phyloP scores from a whole-genome alignment of 2,888 invertebrate genomes.

The Tuberolachnus salignus region DNA sequence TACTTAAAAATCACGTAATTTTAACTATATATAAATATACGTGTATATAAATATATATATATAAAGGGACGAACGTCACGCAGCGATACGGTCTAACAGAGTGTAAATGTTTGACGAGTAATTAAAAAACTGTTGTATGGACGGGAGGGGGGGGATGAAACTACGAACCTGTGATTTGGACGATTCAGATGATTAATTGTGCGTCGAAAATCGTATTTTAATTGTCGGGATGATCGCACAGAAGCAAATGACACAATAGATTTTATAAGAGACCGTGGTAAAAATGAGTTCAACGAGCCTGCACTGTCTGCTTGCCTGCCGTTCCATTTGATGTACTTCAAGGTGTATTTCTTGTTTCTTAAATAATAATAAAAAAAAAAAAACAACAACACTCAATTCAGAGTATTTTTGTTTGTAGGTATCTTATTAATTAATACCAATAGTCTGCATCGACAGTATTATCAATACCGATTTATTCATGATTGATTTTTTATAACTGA shows the following conservation, averaged over 20 bases:
- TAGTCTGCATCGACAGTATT: background rate
- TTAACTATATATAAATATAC: no score
- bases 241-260: slow-evolving; percentile 43
- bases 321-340: slow-evolving; percentile 42
- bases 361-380: no score
- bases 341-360: background rate
- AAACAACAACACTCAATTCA: background rate
- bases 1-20: background rate
- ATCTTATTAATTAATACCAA: background rate
- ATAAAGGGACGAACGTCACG: background rate
- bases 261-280: slow-evolving; percentile 24
- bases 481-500: no score
- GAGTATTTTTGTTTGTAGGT: slow-evolving; percentile 12
- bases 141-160: background rate
- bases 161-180: slow-evolving; percentile 21
- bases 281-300: slow-evolving; percentile 54
- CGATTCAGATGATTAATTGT: slow-evolving; percentile 53
- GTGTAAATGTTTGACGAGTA: slow-evolving; percentile 49
- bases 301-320: background rate
- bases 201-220: slow-evolving; percentile 51
- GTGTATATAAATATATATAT: no score
- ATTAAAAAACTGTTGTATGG: slow-evolving; percentile 17
- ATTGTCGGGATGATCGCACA: slow-evolving; percentile 38
- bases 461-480: background rate
- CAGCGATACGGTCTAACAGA: slow-evolving; percentile 29